Base-by-base conservation (phyloP, 2,113 vertebrate genomes). In the Tychaedon coryphoeus region DNA sequence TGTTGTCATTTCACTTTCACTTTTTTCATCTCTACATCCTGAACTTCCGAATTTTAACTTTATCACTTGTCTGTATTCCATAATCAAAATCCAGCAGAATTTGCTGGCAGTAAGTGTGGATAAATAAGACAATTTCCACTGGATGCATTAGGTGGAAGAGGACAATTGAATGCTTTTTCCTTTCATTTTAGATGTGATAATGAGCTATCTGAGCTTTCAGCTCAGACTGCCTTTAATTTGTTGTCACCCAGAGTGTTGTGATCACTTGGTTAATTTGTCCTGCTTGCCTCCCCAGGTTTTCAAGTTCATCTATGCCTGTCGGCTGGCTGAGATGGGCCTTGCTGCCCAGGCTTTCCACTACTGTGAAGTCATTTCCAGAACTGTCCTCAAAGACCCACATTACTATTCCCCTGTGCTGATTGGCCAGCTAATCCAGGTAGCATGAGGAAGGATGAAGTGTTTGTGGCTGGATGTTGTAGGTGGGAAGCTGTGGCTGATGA, bases 331-430 rank as follows among this genome's bases (percentile, higher is more conserved):
- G 90, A 96, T 98, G 66, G 99, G 99, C 10, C 98, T 99, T 2
- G 98, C 98, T 38, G 98, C 99, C 7, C 99, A 99, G 93, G 99
- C 99, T 74, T 99, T 99, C 89, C 99, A 99, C 91, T 99, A 99
- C 92, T 99, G 99, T 50, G 99, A 99, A 95, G 99, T 99, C n/a
- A 99, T 99, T 53, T 98, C 99, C n/a, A 98, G 93, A 94, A 98
- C 97, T 23, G 65, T 99, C 81, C 98, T 99, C n/a, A 88, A 58
- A 33, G 98, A 98, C 69, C 99, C 99, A 0, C 97, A 93, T 15
- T 96, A 97, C 82, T 98, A 98, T 69, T 99, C 99, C 3, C 97
- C 98, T 0, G 98, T 99, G 69, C 98, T 99, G 24, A 97, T 99
- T 78, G 96, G 97, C 72, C 99, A 99, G 95, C 97, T 99, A 24